Base-by-base conservation (phyloP, 2,888 invertebrate genomes). In the Esperia sulphurella region DNA sequence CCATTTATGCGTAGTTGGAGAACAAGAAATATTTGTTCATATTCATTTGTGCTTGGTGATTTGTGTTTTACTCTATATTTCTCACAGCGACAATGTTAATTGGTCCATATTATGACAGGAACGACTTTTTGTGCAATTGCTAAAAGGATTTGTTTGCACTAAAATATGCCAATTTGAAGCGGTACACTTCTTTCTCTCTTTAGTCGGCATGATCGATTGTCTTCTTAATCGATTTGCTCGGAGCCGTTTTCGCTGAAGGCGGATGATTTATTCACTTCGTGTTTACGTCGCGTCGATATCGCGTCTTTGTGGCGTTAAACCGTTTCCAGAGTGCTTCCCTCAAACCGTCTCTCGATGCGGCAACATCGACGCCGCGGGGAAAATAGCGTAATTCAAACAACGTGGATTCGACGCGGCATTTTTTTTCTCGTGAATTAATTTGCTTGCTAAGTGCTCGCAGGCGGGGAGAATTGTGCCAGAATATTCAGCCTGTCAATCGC, bases 191-290 rank as follows among this genome's bases (percentile, higher is more conserved):
- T 35, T 35, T n/a, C 50, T 57, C 54, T 50, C 61, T 70, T 68
- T 63, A 69, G 70, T 68, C 67, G 47, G 46, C 50, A 55, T 73
- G 71, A 79, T 78, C 70, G 75, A 81, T 77, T 65, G 70, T 68
- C 58, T 55, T 51, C 54, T 50, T 71, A 71, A 77, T 76, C 75
- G 78, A 76, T 80, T 74, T 68, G 69, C 70, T 67, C 58, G 61
- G 60, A 63, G 68, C 62, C 67, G 71, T 74, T 75, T 73, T 64
- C 61, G 63, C 57, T 68, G 64, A 70, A 69, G 68, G 50, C 54
- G 57, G 71, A 76, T 80, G 82, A 83, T 83, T 83, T 82, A 84
- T 82, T 74, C 76, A 73, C 61, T 67, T 67, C 64, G 64, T 74
- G 75, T 77, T 78, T 71, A 71, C 67, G 59, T 62, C 65, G 64